Evolutionary conservation across 2,888 invertebrate genomes (phyloP).

Genomic region (Drosophila dives): DNA sequence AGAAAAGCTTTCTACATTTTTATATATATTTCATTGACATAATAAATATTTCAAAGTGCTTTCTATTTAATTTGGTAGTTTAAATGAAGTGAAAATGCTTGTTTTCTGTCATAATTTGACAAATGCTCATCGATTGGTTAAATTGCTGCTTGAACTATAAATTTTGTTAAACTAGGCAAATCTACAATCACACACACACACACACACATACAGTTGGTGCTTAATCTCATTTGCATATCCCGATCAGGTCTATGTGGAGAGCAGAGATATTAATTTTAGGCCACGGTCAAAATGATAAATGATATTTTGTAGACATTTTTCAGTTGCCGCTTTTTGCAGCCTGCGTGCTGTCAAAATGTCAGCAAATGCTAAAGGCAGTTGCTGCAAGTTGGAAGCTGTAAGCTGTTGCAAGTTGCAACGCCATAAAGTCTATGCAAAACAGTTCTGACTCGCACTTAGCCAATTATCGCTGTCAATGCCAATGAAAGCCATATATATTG

Average conservation of each 20-base stretch:
- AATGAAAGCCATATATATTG: constrained; percentile 74
- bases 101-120: constrained; percentile 14
- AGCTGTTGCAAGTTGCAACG: constrained; percentile 12
- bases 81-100: constrained; percentile 5
- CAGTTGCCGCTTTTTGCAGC: constrained; percentile 29
- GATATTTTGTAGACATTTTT: constrained; percentile 36
- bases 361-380: constrained; percentile 3
- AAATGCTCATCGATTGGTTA: constrained; percentile 15
- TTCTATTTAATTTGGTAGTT: constrained; percentile 1
- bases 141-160: constrained; percentile 7
- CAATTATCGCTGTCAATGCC: constrained; percentile 76
- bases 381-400: constrained; percentile 6
- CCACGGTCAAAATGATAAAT: constrained; percentile 60
- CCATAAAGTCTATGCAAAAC: constrained; percentile 21
- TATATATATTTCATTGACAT: too few relatives aligned
- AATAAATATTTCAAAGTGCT: not conserved
- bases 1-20: not conserved
- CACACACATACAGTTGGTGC: not conserved
- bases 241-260: constrained; percentile 3
- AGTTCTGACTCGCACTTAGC: constrained; percentile 31
- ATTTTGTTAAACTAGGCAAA: constrained; percentile 9
- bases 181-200: not conserved
- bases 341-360: constrained; percentile 51
- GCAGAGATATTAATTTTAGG: constrained; percentile 42
- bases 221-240: constrained; percentile 7